Base-by-base conservation (phyloP, 2,888 invertebrate genomes). In the Eretmocerus hayati region DNA sequence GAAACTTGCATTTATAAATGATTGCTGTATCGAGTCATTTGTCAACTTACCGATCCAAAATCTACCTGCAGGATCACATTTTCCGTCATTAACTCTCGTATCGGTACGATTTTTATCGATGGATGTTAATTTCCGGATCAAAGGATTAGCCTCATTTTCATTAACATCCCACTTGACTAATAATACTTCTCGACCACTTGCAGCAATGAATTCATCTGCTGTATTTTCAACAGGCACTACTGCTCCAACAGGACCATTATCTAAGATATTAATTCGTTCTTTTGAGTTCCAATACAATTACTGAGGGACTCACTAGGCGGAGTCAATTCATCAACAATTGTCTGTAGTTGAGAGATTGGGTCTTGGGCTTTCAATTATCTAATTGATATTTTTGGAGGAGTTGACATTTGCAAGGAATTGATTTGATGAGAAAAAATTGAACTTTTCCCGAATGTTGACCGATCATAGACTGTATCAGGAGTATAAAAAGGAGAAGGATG, bases 31-130 rank as follows among this genome's bases (percentile, higher is more conserved):
- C 11, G 8, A 13, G 13, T 3, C 19, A 22, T 22, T 8, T 2
- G 11, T 19, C 20, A 2, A 42, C 46, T 62, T 64, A 81, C 83
- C 82, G 56, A 79, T 76, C 85, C 84, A 85, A 5, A 85, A 69
- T 42, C 84, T 70, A 31, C 85, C 85, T 30, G 67, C 72, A 3
- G 76, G 72, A 62, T 86, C 85, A 39, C 78, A 83, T 65, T 85
- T 86, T 21, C 81, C 85, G 63, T 85, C 85, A 56, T 86, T 86
- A 59, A 80, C 77, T 42, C 83, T 67, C 42, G 71, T 75, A 18
- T 76, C 74, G 2, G 62, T 69, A 52, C 69, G 71, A 49, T 74
- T 65, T 1, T 60, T 56, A 9, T 78, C 77, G 0, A 78, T 74
- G 0, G 71, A 69, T 9, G 66, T 58, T 13, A 80, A 53, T n/a